These are phyloP conservation scores for Umimayanthus chanpuru DNA, from an alignment of 92 coral and sea anemone species.

Conservation along the genomic window DNA sequence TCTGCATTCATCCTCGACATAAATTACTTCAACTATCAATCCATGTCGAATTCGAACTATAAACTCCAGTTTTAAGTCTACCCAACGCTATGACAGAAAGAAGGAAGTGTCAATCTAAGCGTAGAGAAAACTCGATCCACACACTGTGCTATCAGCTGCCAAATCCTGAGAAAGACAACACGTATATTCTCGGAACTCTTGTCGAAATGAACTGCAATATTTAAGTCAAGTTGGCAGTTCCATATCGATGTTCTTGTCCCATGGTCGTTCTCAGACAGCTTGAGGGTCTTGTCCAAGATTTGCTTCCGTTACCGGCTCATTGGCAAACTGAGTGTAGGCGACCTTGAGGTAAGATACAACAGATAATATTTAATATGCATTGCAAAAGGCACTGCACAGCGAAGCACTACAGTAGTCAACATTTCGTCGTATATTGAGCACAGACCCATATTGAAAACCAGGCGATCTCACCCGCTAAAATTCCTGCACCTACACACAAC, in stretches of 20 bases:
- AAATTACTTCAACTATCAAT: neutral
- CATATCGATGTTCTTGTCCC: neutral
- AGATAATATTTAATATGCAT: no score
- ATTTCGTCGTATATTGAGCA: no score
- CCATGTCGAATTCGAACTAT: neutral
- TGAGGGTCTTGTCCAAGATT: neutral
- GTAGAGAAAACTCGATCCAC: no score
- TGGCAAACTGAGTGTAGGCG: conserved; percentile 12
- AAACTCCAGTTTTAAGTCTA: neutral
- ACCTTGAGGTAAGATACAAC: neutral
- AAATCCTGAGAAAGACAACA: neutral
- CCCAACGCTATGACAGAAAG: neutral
- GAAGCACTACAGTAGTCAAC: no score
- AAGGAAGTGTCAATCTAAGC: neutral
- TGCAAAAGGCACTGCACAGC: no score
- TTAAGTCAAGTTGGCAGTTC: neutral
- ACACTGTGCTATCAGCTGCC: no score
- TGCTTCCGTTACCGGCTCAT: neutral
- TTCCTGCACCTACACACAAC: no score
- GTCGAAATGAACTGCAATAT: neutral
- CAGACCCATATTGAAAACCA: no score
- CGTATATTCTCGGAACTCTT: neutral
- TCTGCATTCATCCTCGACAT: neutral
- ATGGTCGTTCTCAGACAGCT: neutral
- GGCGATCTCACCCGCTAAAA: no score